These are phyloP conservation scores for Sarcophaga caerulescens DNA, from an alignment of 2,888 invertebrate genomes.

Conservation along the genomic window DNA sequence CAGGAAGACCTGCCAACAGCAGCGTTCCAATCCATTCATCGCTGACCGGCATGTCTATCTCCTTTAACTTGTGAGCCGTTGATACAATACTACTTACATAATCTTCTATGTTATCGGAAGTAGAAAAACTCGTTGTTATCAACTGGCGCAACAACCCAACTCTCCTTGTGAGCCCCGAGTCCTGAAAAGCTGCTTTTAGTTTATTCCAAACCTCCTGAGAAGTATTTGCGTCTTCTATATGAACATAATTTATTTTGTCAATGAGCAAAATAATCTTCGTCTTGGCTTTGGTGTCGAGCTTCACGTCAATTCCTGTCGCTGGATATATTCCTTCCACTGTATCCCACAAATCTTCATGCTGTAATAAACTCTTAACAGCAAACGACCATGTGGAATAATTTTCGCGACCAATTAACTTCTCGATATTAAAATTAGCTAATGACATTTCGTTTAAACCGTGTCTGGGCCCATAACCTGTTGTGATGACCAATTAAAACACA, in stretches of 20 bases:
- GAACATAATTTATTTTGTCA: constrained; percentile 58
- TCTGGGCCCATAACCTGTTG: constrained; percentile 40
- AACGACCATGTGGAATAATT: constrained; percentile 35
- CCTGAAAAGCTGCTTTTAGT: constrained; percentile 59
- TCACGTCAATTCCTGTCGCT: constrained; percentile 25
- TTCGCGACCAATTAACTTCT: constrained; percentile 42
- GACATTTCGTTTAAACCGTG: constrained; percentile 6
- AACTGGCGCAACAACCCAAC: constrained; percentile 25
- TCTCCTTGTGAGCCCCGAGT: constrained; percentile 29
- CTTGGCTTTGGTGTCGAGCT: constrained; percentile 10
- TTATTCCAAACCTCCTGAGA: constrained; percentile 60
- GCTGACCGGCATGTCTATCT: constrained; percentile 13
- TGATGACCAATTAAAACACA: constrained; percentile 12
- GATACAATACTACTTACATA: constrained; percentile 42
- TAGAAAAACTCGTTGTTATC: constrained; percentile 11
- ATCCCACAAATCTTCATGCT: constrained; percentile 61
- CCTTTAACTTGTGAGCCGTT: constrained; percentile 28
- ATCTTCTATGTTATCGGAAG: constrained; percentile 20
- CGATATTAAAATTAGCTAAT: constrained; percentile 22
- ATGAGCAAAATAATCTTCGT: constrained; percentile 51
- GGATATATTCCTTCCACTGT: constrained; percentile 51
- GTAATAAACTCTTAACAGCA: constrained; percentile 38
- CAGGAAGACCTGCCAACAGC: constrained; percentile 45
- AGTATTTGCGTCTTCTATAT: constrained; percentile 47
- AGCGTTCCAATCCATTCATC: constrained; percentile 60